Conservation (phyloP, 2,113 vertebrate species). For the Cyprinodon brontotheroides region DNA sequence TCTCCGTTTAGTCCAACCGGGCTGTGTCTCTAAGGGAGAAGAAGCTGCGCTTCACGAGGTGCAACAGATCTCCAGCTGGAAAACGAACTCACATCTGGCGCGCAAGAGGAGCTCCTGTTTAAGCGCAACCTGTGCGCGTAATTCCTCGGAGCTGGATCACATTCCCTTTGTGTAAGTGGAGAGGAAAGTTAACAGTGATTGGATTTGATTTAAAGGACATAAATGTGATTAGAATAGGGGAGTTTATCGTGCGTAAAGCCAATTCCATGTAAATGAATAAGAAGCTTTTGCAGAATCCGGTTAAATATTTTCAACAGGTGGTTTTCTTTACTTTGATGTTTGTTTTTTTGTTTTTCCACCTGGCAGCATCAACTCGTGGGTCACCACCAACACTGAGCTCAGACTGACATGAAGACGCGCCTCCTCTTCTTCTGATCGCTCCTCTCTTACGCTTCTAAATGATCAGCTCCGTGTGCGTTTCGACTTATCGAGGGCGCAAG, state of each 20-base stretch:
- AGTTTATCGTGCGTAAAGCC: slow-evolving; percentile 19
- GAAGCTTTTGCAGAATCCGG: neutral
- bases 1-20: slow-evolving; percentile 65
- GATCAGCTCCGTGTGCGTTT: slow-evolving; percentile 99
- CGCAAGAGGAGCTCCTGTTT: slow-evolving; percentile 5
- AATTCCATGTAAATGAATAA: neutral
- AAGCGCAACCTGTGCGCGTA: neutral
- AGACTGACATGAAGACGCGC: slow-evolving; percentile 40
- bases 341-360: neutral
- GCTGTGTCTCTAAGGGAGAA: slow-evolving; percentile 70
- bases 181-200: slow-evolving; percentile 47
- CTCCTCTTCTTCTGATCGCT: slow-evolving; percentile 30
- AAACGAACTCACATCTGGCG: slow-evolving; percentile 62
- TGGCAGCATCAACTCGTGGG: slow-evolving; percentile 13
- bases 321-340: slow-evolving; percentile 35
- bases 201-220: neutral
- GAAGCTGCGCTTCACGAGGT: slow-evolving; percentile 57
- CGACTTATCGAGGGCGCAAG: slow-evolving; percentile 98
- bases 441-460: slow-evolving; percentile 67
- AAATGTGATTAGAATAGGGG: neutral
- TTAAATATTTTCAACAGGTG: slow-evolving; percentile 72
- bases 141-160: neutral
- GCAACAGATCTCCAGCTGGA: slow-evolving; percentile 72
- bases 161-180: neutral
- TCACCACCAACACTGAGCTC: neutral